Evolutionary conservation across 1,140 invertebrate species (phyloP).

Genomic region (Portunus trituberculatus): DNA sequence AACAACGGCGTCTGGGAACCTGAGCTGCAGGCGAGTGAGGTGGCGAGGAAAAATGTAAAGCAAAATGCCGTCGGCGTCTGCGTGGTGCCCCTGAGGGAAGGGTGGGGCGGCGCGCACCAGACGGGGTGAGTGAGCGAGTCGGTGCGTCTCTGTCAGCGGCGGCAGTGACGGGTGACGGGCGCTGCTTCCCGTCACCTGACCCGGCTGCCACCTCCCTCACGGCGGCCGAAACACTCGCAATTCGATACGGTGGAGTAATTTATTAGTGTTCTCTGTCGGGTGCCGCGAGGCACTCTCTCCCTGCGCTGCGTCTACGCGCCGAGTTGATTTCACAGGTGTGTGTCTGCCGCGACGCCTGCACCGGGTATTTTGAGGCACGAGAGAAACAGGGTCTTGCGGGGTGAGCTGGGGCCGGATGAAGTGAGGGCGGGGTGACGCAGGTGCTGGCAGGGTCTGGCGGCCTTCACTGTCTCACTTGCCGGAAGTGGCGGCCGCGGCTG

Average conservation of each 20-base stretch:
- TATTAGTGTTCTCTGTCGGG: neutral
- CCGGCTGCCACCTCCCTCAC: neutral
- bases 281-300: no score
- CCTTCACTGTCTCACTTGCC: conserved; percentile 40
- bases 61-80: neutral
- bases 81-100: neutral
- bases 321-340: neutral
- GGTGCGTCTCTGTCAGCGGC: neutral
- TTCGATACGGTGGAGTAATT: neutral
- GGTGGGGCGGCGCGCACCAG: neutral
- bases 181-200: neutral
- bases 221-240: neutral
- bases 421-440: neutral
- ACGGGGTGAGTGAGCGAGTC: neutral
- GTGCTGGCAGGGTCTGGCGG: neutral
- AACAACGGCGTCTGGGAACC: neutral
- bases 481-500: conserved; percentile 37
- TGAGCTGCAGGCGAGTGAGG: neutral
- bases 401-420: neutral
- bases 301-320: no score
- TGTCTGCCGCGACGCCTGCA: neutral
- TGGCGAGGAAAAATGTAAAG: neutral
- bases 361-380: neutral
- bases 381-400: neutral
- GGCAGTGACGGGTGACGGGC: neutral